These are phyloP conservation scores for Heterocephalus glaber DNA, from an alignment of 2,113 vertebrate genomes.

Conservation along the genomic window DNA sequence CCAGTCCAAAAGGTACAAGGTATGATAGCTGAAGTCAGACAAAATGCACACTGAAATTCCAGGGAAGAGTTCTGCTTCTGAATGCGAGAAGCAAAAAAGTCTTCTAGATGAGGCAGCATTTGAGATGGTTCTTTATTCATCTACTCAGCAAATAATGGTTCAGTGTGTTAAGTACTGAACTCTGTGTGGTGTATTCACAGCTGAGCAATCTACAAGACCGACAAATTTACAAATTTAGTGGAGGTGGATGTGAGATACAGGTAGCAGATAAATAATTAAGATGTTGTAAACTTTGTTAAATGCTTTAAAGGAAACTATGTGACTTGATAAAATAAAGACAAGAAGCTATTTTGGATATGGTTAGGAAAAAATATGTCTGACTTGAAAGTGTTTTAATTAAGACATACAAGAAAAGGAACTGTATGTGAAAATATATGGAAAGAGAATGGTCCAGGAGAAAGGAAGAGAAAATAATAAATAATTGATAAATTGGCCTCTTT, in stretches of 20 bases:
- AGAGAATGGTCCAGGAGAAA: neutral
- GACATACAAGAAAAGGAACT: neutral
- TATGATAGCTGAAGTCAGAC: neutral
- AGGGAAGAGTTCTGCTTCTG: neutral
- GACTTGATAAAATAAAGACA: neutral
- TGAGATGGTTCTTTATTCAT: neutral
- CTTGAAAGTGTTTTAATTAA: conserved; percentile 12
- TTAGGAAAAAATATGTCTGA: neutral
- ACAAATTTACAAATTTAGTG: neutral
- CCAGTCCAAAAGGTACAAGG: neutral
- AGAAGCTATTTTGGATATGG: conserved; percentile 2
- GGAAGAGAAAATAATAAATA: conserved; percentile 5
- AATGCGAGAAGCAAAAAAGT: neutral
- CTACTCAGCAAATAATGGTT: neutral
- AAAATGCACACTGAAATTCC: neutral
- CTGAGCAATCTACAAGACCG: neutral
- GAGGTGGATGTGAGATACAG: neutral
- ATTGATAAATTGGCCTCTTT: neutral
- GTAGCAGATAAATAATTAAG: neutral
- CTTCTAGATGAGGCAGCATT: neutral
- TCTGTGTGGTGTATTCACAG: neutral
- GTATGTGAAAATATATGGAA: neutral
- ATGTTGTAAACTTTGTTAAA: neutral
- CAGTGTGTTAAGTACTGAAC: neutral
- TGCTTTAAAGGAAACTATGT: neutral